Evolutionary conservation across 2,113 vertebrate genomes (phyloP), one percentile per base, ranked within the genome.

Genomic region (cattle (Bos taurus)): DNA sequence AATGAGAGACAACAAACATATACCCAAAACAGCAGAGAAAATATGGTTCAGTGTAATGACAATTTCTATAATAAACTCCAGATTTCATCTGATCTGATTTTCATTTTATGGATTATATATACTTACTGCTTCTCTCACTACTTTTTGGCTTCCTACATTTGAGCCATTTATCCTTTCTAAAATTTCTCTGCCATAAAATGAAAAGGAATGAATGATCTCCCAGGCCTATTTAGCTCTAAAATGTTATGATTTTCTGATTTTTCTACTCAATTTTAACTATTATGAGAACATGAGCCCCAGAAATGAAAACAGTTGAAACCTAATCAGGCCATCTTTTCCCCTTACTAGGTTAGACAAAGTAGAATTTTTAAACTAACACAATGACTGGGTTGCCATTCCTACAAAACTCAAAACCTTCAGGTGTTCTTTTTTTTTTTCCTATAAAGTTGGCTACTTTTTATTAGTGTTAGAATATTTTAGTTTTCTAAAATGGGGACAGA

Each of bases 301-400:
- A 83, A 97, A 94, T 84, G 94, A 90, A 92, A 93, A 80, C 17
- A 91, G 88, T 5, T 82, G n/a, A 91, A 93, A 91, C 15, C 30
- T 77, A 81, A 30, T 59, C 36, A 94, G 67, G 28, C 33, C 67
- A 77, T 90, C 12, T 88, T 88, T 94, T 46, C 26, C 54, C 15
- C 17, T 87, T 83, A 77, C 48, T 81, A 67, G 14, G 3, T 64
- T 60, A 85, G 13, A 87, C 52, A 64, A 94, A 90, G 36, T 30
- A 71, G 54, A 88, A 19, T 81, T 83, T 97, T 54, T 60, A 95
- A 78, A 83, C 50, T 89, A 62, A 6, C 12, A 5, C 87, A 59
- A 28, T 25, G n/a, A 86, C 7, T 43, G 25, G 6, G 64, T 74
- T 89, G 62, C 17, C 7, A 2, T 60, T 92, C 64, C 28, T 88